Percentiles rank a stretch among this genome's conserved stretches.
Conservation (phyloP, 2,113 vertebrate genomes). For the Ammodramus savannarum region DNA sequence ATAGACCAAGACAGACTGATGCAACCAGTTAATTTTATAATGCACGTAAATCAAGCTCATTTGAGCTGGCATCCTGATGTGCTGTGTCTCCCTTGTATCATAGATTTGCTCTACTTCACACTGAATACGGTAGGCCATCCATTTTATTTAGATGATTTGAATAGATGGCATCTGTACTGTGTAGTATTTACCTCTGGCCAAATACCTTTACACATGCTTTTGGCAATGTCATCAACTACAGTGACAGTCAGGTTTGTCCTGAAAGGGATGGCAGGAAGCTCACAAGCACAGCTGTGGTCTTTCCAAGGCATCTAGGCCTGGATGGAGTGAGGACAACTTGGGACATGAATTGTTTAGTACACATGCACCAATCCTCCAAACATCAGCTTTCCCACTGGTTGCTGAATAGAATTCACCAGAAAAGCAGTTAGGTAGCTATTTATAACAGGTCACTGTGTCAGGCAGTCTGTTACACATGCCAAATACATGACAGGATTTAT, state of each 20-base stretch:
- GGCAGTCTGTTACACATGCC: neutral
- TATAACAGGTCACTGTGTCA: neutral
- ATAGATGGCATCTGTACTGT: neutral
- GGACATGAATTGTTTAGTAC: neutral
- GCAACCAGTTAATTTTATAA: neutral
- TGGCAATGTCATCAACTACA: neutral
- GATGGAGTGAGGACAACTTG: neutral
- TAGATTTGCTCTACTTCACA: neutral
- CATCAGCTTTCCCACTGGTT: neutral
- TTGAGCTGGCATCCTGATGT: neutral
- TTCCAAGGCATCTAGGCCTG: neutral
- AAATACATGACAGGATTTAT: neutral
- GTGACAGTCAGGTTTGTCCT: neutral
- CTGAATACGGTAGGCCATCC: neutral
- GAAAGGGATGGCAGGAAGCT: neutral
- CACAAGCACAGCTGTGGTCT: neutral
- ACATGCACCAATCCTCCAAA: neutral
- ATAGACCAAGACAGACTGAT: neutral
- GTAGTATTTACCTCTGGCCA: neutral
- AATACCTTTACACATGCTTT: neutral
- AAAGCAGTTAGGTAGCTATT: neutral
- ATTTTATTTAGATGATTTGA: neutral
- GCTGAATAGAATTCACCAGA: neutral
- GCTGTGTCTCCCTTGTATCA: neutral
- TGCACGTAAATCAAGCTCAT: neutral